Evolutionary conservation across 2,797 vertebrate species (phyloP), one percentile per base, ranked within the genome.

Genomic region (Epinephelus malabaricus): DNA sequence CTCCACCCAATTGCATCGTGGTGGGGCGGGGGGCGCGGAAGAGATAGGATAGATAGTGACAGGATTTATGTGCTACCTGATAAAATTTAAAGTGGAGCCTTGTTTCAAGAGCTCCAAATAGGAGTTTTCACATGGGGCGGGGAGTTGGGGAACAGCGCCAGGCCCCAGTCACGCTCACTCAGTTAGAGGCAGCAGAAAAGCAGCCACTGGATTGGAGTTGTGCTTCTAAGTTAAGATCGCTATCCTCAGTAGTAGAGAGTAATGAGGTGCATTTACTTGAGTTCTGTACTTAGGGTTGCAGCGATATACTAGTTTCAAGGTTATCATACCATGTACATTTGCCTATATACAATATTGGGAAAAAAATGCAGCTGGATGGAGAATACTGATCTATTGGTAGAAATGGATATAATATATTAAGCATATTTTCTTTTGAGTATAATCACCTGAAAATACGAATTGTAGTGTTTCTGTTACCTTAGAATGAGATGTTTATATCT

Each of bases 11-110:
- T 49, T 55, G 82, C 76, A 59, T 10, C 12, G 55, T 34, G 34
- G 6, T 34, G 34, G 34, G 34, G 34, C 0, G 7, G 34, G 4
- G 6, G 15, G 40, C 60, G 45, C 1, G 5, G 27, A 30, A 30
- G 27, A 30, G 45, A 72, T 45, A 54, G 65, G 21, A 60, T 25
- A 58, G 87, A 78, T 69, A 76, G 40, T 43, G 11, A 69, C 63
- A 69, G 68, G 69, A 92, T 94, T 92, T 94, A 94, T 90, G 73
- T 68, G 73, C 72, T 71, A 25, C 53, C 50, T 76, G 73, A 85
- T 88, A 91, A 91, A 89, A 51, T 93, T 95, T 88, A 93, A 55
- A 93, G 85, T 60, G 55, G 73, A 88, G 75, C 79, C 68, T 69
- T 76, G 82, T 84, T 87, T 92, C 69, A 84, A 91, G 63, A 69